Percentiles rank a stretch among this genome's conserved stretches.
Evolutionary conservation across 2,797 vertebrate genomes (phyloP).

Genomic region (Sitta carolinensis): DNA sequence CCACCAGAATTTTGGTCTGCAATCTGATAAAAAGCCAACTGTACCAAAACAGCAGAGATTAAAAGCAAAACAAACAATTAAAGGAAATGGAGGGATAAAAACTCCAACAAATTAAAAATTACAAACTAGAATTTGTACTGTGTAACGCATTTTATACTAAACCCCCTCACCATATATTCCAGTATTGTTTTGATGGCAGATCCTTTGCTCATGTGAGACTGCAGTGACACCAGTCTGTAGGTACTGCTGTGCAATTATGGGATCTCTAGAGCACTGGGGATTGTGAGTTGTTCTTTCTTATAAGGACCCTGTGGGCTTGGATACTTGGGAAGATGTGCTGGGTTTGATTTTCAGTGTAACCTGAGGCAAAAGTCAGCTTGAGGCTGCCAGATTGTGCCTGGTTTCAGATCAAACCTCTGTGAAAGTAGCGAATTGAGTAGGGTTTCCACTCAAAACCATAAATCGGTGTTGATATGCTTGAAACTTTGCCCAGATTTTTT

Average conservation of each 20-base stretch:
- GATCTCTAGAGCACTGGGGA: not conserved
- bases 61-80: slow-evolving; percentile 18
- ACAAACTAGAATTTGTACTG: not conserved
- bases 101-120: not conserved
- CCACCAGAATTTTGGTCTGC: not conserved
- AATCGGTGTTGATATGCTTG: slow-evolving; percentile 46
- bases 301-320: not conserved
- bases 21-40: slow-evolving; percentile 40
- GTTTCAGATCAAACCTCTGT: slow-evolving; percentile 50
- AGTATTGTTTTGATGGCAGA: not conserved
- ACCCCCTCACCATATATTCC: not conserved
- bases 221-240: not conserved
- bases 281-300: not conserved
- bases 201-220: not conserved
- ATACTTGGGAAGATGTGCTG: not conserved
- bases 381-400: slow-evolving; percentile 39
- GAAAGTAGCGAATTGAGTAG: slow-evolving; percentile 45
- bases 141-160: not conserved
- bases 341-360: slow-evolving; percentile 4
- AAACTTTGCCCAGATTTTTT: not conserved
- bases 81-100: not conserved
- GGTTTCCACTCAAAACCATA: slow-evolving; percentile 61
- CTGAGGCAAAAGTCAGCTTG: not conserved
- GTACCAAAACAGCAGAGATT: not conserved
- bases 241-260: not conserved